Evolutionary conservation across 2,888 invertebrate species (phyloP).

Genomic region (Pheosia gnoma): DNA sequence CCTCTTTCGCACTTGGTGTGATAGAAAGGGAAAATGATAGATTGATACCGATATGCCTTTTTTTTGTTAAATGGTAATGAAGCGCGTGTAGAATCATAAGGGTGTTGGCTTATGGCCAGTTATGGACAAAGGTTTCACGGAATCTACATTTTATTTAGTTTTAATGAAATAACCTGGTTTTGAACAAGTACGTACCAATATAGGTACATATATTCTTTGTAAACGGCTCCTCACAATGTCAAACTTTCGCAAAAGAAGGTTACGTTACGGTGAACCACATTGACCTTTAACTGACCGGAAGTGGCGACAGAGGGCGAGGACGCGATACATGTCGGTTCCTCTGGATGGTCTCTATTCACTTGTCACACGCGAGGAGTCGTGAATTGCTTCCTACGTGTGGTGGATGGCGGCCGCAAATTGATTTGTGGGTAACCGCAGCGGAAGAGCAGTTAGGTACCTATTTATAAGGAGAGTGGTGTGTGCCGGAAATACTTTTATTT

Average conservation of each 20-base stretch:
- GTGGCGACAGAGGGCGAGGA: constrained; percentile 22
- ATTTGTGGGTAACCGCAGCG: constrained; percentile 21
- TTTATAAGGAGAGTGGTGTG: constrained; percentile 6
- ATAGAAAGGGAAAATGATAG: constrained; percentile 14
- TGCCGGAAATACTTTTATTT: neutral
- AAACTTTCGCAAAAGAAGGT: neutral
- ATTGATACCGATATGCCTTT: constrained; percentile 15
- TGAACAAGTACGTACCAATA: no score
- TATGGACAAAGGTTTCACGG: neutral
- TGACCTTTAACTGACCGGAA: constrained; percentile 38
- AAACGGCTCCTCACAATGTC: no score
- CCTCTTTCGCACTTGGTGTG: constrained; percentile 14
- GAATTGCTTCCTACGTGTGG: constrained; percentile 14
- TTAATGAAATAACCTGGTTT: no score
- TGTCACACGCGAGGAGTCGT: constrained; percentile 12
- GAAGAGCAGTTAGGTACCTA: constrained; percentile 7
- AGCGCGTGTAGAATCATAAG: neutral
- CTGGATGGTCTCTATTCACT: constrained; percentile 12
- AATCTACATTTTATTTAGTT: no score
- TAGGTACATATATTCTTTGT: no score
- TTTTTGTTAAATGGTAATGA: neutral
- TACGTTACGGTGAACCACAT: constrained; percentile 7
- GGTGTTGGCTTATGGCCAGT: neutral
- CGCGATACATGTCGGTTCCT: constrained; percentile 25
- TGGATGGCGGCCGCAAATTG: constrained; percentile 30